These are phyloP conservation scores for Epinephelus moara DNA, from an alignment of 2,113 vertebrate species.

Conservation along the genomic window DNA sequence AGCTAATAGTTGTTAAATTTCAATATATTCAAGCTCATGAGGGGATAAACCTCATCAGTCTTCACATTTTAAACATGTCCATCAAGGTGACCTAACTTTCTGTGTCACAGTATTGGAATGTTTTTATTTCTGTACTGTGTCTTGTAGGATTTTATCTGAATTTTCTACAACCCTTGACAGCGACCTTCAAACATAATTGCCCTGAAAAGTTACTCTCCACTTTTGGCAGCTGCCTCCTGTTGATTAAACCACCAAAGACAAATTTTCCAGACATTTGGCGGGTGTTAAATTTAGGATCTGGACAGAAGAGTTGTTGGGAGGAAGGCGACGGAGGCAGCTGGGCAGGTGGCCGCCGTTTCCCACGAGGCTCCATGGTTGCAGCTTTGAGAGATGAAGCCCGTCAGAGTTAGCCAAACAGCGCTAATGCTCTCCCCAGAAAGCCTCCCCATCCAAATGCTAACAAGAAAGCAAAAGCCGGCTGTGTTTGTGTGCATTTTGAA, in stretches of 20 bases:
- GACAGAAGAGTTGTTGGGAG: background rate
- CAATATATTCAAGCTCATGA: background rate
- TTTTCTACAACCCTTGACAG: background rate
- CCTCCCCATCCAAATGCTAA: conserved; percentile 42
- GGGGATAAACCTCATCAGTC: background rate
- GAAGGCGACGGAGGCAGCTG: conserved; percentile 19
- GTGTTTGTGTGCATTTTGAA: conserved; percentile 60
- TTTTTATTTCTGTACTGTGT: background rate
- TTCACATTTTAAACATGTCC: background rate
- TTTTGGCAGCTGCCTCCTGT: background rate
- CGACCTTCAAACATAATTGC: background rate
- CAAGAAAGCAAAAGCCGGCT: conserved; percentile 37
- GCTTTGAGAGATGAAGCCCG: conserved; percentile 57
- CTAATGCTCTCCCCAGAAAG: conserved; percentile 72
- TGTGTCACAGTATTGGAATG: background rate
- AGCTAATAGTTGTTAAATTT: too few relatives aligned
- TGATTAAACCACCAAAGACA: conserved; percentile 5
- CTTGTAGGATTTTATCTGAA: background rate
- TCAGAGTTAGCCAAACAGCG: conserved; percentile 66
- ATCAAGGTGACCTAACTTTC: background rate
- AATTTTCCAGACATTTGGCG: background rate
- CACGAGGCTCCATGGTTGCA: conserved; percentile 35
- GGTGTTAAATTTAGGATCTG: background rate
- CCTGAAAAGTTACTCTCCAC: background rate
- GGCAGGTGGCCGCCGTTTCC: conserved; percentile 58